Conservation (phyloP, 2,797 vertebrate genomes). For the Sebastes cheni region DNA sequence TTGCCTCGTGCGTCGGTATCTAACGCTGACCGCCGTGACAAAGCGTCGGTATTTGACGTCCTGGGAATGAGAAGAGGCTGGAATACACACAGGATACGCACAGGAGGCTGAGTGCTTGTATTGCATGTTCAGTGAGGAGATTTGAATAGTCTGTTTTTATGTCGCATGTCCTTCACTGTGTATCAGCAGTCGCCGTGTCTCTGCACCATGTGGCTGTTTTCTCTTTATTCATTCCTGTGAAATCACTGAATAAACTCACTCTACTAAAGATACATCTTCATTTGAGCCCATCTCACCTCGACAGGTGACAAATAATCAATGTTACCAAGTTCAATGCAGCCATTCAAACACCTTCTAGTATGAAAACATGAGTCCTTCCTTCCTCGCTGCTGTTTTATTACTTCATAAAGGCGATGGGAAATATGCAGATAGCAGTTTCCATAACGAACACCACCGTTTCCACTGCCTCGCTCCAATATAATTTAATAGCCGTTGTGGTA, state of each 20-base stretch:
- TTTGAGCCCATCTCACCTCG: not conserved
- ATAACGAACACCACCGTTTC: constrained; percentile 46
- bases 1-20: too few species aligned
- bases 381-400: constrained; percentile 20
- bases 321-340: not conserved
- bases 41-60: too few species aligned
- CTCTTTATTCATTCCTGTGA: not conserved
- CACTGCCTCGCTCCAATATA: constrained; percentile 56
- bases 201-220: not conserved
- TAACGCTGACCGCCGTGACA: too few species aligned
- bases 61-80: too few species aligned
- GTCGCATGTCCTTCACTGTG: not conserved
- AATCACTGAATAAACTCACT: not conserved
- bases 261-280: not conserved
- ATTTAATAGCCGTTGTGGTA: constrained; percentile 72
- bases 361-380: constrained; percentile 14
- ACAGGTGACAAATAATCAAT: not conserved
- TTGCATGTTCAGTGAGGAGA: not conserved
- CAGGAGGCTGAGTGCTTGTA: not conserved
- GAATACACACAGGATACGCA: not conserved
- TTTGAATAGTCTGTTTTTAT: not conserved
- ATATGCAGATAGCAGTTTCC: constrained; percentile 52
- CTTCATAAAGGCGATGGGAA: constrained; percentile 59
- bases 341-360: not conserved
- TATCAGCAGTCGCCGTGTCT: not conserved